Percentiles rank a stretch among this genome's conserved stretches.
Conservation (phyloP, 2,113 vertebrate genomes). For the Saguinus imperator region DNA sequence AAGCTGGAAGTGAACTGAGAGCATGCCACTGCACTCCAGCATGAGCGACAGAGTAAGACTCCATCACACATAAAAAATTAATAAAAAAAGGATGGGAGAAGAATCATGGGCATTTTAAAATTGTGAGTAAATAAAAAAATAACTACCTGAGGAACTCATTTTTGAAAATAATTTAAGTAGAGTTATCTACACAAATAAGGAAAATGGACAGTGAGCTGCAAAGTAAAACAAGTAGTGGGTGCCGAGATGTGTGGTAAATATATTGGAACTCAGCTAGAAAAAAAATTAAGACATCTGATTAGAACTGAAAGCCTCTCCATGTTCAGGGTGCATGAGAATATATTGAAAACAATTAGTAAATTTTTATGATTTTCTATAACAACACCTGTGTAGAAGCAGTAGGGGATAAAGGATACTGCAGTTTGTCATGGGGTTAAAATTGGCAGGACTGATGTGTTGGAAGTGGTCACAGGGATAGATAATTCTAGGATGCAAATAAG, state of each 20-base stretch:
- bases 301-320: background rate
- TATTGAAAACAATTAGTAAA: background rate
- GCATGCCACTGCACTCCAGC: too few relatives aligned
- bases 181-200: background rate
- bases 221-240: background rate
- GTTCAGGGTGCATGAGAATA: background rate
- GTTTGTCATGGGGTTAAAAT: background rate
- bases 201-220: background rate
- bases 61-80: too few relatives aligned
- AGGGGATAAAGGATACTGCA: background rate
- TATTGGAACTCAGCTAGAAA: background rate
- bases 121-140: background rate
- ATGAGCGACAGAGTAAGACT: too few relatives aligned
- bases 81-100: background rate
- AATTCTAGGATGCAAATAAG: background rate
- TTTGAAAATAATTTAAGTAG: background rate
- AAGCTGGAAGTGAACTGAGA: too few relatives aligned
- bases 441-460: background rate
- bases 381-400: background rate
- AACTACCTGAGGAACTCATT: background rate
- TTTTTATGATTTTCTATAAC: background rate
- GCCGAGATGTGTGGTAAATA: background rate
- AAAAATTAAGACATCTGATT: background rate
- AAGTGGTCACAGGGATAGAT: background rate
- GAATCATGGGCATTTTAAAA: background rate